Percentiles rank a stretch among this genome's conserved stretches.
Evolutionary conservation across 2,888 invertebrate species (phyloP).

Genomic region (Luperina testacea): DNA sequence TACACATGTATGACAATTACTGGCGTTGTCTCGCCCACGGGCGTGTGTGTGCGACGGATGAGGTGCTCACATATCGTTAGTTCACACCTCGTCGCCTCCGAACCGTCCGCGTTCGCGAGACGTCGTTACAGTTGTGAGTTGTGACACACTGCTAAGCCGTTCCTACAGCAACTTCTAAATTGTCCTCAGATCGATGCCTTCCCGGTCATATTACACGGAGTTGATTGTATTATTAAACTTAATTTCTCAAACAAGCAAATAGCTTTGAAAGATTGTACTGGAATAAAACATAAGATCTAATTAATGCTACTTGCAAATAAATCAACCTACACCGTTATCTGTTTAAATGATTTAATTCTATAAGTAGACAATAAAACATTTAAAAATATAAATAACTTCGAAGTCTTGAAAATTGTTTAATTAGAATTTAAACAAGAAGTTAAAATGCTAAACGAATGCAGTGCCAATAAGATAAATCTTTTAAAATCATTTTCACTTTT

Average conservation of each 20-base stretch:
- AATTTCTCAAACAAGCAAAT: background rate
- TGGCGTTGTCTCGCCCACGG: slow-evolving; percentile 78
- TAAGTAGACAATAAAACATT: background rate
- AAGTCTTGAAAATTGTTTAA: background rate
- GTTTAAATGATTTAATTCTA: background rate
- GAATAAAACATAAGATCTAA: background rate
- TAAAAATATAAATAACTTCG: too few species aligned
- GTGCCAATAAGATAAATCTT: background rate
- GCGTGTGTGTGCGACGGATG: slow-evolving; percentile 75
- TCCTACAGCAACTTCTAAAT: slow-evolving; percentile 31
- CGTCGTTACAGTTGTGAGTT: slow-evolving; percentile 59
- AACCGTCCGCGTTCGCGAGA: slow-evolving; percentile 63
- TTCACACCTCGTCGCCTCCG: slow-evolving; percentile 82
- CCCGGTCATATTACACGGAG: background rate
- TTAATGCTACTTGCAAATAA: background rate
- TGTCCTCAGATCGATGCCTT: slow-evolving; percentile 16
- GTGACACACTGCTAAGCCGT: slow-evolving; percentile 61
- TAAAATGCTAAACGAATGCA: background rate
- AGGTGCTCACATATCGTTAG: slow-evolving; percentile 83
- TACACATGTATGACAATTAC: slow-evolving; percentile 88
- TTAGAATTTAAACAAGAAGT: background rate
- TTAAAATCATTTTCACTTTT: background rate
- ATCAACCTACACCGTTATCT: too few species aligned
- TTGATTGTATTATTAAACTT: background rate
- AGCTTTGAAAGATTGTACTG: background rate